A percentile compares a stretch with the other conserved stretches of the same genome.
phyloP scores from a whole-genome alignment of 1,140 invertebrate genomes.

The Amyelois transitella region DNA sequence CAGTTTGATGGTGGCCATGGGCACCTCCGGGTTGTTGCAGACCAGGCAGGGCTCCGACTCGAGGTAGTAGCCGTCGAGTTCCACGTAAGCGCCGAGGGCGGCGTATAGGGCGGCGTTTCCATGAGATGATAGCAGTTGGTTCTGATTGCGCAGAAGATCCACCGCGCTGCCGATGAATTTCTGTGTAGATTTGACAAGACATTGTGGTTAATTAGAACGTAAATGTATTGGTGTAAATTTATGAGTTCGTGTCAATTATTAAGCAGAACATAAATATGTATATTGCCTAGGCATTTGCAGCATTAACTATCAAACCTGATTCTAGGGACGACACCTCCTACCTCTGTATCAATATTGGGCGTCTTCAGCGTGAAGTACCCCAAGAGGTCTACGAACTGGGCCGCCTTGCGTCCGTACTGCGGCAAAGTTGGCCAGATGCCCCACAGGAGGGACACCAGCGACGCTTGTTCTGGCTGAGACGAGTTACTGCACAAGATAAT shows the following conservation, averaged over 20 bases:
- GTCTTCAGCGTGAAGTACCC: conserved; percentile 94
- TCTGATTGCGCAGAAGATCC: conserved; percentile 88
- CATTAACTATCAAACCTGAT: too few relatives aligned
- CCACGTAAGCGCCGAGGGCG: conserved; percentile 91
- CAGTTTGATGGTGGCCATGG: conserved; percentile 93
- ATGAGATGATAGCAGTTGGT: conserved; percentile 90
- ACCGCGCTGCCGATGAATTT: conserved; percentile 91
- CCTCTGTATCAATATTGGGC: conserved; percentile 75
- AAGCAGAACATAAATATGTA: too few relatives aligned
- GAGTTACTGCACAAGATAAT: conserved; percentile 78
- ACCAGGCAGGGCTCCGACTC: conserved; percentile 98
- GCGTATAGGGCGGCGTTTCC: conserved; percentile 96
- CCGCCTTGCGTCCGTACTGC: conserved; percentile 92
- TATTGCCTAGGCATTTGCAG: too few relatives aligned
- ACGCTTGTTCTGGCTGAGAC: conserved; percentile 83
- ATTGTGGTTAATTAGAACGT: too few relatives aligned
- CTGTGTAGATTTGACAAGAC: too few relatives aligned
- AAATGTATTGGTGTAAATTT: too few relatives aligned
- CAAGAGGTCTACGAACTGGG: conserved; percentile 96
- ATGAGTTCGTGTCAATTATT: too few relatives aligned
- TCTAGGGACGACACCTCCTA: conserved; percentile 22
- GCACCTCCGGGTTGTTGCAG: conserved; percentile 97
- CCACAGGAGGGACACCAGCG: conserved; percentile 90
- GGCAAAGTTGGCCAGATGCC: conserved; percentile 93
- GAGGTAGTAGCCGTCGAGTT: conserved; percentile 96